A percentile compares a stretch with the other conserved stretches of the same genome.
phyloP scores from a whole-genome alignment of 2,113 vertebrate species.

The Carassius auratus region DNA sequence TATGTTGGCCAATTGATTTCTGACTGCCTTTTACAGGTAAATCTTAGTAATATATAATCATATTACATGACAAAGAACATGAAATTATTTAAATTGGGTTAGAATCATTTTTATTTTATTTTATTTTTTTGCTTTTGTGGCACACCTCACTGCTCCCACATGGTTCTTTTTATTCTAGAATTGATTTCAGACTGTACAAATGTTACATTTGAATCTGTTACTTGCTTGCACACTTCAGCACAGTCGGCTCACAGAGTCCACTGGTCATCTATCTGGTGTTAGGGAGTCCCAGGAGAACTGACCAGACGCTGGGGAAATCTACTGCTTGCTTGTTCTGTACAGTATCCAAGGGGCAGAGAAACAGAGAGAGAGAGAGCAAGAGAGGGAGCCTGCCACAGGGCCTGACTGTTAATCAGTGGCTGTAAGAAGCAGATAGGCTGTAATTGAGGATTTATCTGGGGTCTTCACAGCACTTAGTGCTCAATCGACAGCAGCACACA shows the following conservation, averaged over 20 bases:
- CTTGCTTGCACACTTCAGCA: conserved; percentile 19
- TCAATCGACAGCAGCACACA: conserved; percentile 61
- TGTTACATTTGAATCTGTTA: conserved; percentile 21
- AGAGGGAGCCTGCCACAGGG: conserved; percentile 44
- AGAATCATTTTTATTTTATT: neutral
- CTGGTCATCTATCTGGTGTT: conserved; percentile 55
- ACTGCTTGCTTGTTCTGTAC: conserved; percentile 17
- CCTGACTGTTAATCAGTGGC: conserved; percentile 68
- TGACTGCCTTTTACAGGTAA: neutral
- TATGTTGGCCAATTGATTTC: neutral
- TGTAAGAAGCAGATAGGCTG: conserved; percentile 60
- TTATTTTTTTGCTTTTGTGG: neutral
- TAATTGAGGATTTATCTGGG: conserved; percentile 70
- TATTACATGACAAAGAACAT: neutral
- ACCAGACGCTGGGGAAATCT: conserved; percentile 42
- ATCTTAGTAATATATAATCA: neutral
- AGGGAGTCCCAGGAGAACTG: conserved; percentile 52
- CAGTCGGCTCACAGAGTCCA: conserved; percentile 9
- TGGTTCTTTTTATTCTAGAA: neutral
- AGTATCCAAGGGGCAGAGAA: conserved; percentile 35
- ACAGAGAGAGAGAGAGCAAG: neutral
- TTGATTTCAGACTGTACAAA: neutral
- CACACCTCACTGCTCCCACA: neutral
- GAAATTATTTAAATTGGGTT: neutral
- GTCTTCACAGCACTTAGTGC: conserved; percentile 69